Base-by-base conservation (phyloP, 2,888 invertebrate genomes). In the Maniola hyperantus region DNA sequence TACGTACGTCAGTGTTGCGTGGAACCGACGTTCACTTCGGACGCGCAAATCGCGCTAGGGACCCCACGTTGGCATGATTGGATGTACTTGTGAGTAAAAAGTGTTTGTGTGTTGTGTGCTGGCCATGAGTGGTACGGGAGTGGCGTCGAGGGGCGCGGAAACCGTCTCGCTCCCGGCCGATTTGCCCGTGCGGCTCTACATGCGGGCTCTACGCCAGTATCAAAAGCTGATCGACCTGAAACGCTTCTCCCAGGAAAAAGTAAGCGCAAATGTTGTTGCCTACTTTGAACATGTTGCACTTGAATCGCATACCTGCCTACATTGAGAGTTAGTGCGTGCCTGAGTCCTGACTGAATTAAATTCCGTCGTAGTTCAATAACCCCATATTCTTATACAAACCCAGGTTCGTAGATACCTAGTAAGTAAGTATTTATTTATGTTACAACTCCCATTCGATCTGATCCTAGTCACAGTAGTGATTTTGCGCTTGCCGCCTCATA, bases 161-260 rank as follows among this genome's bases (percentile, higher is more conserved):
- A 75, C 84, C 64, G 80, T 82, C 60, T 77, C 84, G 67, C 73
- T 86, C 73, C 83, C 88, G 57, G 72, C 79, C 26, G 87, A 88
- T 67, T 79, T 89, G 64, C 88, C 94, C 54, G 92, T 93, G 75
- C 85, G 94, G 70, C 84, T 94, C 65, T 94, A 93, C 82, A 83
- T 93, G 77, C 87, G 94, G 72, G 94, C 94, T 70, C 93, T 94
- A 39, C 93, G 94, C 68, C 94, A 94, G 81, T 94, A 94, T 80
- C 94, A 94, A 79, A 93, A 93, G 81, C 88, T 94, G 68, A 85
- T 94, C 73, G 93, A 94, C 81, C 84, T 93, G 70, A 92, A 91
- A 78, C 92, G 93, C 70, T 88, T 92, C 80, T 85, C 93, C 81
- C 92, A 92, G 84, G 89, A 91, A 80, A 91, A 91, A 88, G 92